Evolutionary conservation across 1,140 invertebrate species (phyloP), one percentile per base, ranked within the genome.

Genomic region (Globodera rostochiensis): DNA sequence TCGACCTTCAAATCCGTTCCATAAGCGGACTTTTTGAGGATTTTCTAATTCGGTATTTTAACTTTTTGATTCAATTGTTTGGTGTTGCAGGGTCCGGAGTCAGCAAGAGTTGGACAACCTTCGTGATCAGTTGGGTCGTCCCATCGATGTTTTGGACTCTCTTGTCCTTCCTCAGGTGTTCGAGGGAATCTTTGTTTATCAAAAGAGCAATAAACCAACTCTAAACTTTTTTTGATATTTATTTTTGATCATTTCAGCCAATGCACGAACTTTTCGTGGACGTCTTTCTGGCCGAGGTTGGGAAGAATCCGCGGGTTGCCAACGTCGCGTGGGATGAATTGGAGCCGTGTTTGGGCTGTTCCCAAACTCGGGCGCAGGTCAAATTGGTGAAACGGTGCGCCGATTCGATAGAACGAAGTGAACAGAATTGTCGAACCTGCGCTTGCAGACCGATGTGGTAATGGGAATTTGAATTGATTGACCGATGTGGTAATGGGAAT

Each of bases 361-460:
- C 82, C 4, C 67, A 74, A 19, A 64, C 21, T 9, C 6, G 1
- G 9, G 50, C 82, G 25, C 53, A 83, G 21, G 74, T 83, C 1
- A 83, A 83, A 46, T 49, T 83, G 25, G 36, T 76, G 45, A 83
- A 83, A 50, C 73, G 57, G 21, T 83, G 81, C 50, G 50, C 84
- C 21, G 82, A 83, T 78, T 9, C 73, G 19, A 25, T 57, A 15
- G 46, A 50, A 46, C 50, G 64, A 50, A 84, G 82, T 53, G 64
- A 83, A n/a, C 53, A 76, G 47, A 76, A 49, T 21, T 83, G 82
- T 53, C 80, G 60, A 71, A 69, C 19, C 25, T 83, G 82, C 49
- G 60, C 69, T 11, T 83, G 82, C 66, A 45, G 83, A 69, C 82
- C 82, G 46, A 83, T 84, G 83, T 83, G 82, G 82, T 84, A n/a